Conservation (phyloP, 2,888 invertebrate genomes). For the Ectemnius cavifrons region DNA sequence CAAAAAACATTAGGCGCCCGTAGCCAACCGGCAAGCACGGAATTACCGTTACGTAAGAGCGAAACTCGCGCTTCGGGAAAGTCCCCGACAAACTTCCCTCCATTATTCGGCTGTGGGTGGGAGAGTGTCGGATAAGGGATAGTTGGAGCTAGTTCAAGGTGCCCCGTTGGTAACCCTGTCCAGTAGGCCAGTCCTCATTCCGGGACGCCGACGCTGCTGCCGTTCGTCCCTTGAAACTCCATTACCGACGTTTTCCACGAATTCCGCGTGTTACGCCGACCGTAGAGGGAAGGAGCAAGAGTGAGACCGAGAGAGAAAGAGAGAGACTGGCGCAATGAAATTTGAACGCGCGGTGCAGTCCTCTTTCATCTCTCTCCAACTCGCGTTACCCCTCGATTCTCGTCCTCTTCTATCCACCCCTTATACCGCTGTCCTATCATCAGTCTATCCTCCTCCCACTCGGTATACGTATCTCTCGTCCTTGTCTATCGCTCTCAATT, state of each 20-base stretch:
- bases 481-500: background rate
- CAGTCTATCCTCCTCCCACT: background rate
- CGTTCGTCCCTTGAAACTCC: constrained; percentile 74
- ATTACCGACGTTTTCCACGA: constrained; percentile 73
- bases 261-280: constrained; percentile 53
- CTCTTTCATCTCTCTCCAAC: constrained; percentile 19
- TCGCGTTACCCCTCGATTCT: background rate
- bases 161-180: constrained; percentile 54
- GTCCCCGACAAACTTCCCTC: background rate
- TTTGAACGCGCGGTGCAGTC: constrained; percentile 70
- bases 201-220: constrained; percentile 53
- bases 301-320: background rate
- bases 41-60: constrained; percentile 5
- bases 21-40: constrained; percentile 10
- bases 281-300: constrained; percentile 28
- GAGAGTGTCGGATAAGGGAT: background rate
- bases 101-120: background rate
- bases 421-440: constrained; percentile 1
- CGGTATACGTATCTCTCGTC: background rate
- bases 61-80: background rate
- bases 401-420: constrained; percentile 10
- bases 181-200: constrained; percentile 10
- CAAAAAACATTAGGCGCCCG: constrained; percentile 28
- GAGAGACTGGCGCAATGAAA: constrained; percentile 68
- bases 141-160: constrained; percentile 20